A percentile compares a stretch with the other conserved stretches of the same genome.
These are phyloP conservation scores for Delichon dasypus DNA, from an alignment of 2,797 vertebrate species.

Conservation along the genomic window DNA sequence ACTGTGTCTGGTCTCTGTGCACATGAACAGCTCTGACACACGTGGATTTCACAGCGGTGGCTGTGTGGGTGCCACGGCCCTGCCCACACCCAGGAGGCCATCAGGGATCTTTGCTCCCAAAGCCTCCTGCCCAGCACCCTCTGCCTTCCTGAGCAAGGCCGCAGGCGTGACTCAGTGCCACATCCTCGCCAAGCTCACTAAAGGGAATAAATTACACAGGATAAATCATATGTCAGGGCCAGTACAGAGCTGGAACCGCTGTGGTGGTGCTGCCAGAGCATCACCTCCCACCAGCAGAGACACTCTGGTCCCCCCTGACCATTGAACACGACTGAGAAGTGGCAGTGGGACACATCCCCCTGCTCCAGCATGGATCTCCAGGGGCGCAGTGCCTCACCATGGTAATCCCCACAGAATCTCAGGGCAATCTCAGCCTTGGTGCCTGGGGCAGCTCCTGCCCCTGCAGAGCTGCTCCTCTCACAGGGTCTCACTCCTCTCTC, in stretches of 20 bases:
- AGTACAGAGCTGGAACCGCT: accelerated
- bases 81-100: not conserved
- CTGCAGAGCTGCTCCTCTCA: not conserved
- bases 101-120: accelerated
- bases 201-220: not conserved
- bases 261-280: not conserved
- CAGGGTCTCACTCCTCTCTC: not conserved
- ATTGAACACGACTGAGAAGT: accelerated
- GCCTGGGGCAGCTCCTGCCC: not conserved
- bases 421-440: not conserved
- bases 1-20: not conserved
- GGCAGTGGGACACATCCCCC: not conserved
- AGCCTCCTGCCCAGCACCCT: not conserved
- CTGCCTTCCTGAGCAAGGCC: not conserved
- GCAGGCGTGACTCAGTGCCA: not conserved
- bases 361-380: not conserved
- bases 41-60: accelerated
- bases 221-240: not conserved
- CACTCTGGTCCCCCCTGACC: not conserved
- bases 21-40: not conserved
- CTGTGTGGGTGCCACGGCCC: not conserved
- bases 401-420: not conserved
- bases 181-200: not conserved
- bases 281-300: not conserved
- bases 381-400: not conserved